Evolutionary conservation across 2,797 vertebrate genomes (phyloP).

Genomic region (Moxostoma hubbsi): DNA sequence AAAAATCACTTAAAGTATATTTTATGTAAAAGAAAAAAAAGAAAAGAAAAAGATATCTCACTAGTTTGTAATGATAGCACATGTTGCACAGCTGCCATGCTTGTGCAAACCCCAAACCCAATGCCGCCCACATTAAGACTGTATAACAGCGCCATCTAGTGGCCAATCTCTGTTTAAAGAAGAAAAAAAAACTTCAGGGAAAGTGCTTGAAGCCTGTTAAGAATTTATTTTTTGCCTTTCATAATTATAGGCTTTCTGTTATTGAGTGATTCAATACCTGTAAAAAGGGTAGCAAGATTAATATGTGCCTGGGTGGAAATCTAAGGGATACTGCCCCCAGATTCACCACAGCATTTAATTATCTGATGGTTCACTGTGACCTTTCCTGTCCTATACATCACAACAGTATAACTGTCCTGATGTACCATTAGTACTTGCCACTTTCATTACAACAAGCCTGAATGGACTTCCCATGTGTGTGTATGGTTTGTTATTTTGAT

Average conservation of each 20-base stretch:
- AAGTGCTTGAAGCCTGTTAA: slow-evolving; percentile 7
- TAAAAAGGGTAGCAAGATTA: slow-evolving; percentile 26
- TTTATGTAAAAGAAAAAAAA: too few species aligned
- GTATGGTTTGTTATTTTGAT: too few species aligned
- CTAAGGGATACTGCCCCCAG: slow-evolving; percentile 19
- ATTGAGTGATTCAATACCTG: slow-evolving; percentile 35
- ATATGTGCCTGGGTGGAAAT: slow-evolving; percentile 24
- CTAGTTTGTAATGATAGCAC: too few species aligned
- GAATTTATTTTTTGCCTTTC: slow-evolving; percentile 25
- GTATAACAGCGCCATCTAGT: slow-evolving; percentile 39
- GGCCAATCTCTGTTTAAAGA: neutral
- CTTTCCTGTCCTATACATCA: slow-evolving; percentile 29
- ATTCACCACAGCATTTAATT: slow-evolving; percentile 32
- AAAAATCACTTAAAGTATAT: too few species aligned
- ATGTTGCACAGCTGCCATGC: too few species aligned
- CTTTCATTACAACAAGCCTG: too few species aligned
- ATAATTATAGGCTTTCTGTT: slow-evolving; percentile 36
- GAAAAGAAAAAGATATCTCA: too few species aligned
- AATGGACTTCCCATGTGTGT: too few species aligned
- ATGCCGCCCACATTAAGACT: neutral
- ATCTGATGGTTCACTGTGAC: slow-evolving; percentile 38
- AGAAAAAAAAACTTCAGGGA: neutral
- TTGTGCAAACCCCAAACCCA: too few species aligned
- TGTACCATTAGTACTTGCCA: too few species aligned
- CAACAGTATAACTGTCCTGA: too few species aligned